Percentiles rank a stretch among this genome's conserved stretches.
Conservation (phyloP, 2,888 invertebrate genomes). For the Morpho helenor region DNA sequence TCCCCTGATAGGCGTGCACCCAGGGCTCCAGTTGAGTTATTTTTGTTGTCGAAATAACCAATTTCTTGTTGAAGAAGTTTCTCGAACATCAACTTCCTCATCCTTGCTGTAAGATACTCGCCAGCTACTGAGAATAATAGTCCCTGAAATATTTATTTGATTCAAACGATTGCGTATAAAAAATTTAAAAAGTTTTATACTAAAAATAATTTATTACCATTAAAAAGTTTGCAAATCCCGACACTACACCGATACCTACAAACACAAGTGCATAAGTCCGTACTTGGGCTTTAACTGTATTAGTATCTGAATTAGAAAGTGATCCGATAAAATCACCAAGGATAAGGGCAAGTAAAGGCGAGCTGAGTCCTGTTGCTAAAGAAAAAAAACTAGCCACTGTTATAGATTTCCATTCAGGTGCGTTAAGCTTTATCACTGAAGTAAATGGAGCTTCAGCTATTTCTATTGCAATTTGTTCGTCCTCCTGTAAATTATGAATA, state of each 20-base stretch:
- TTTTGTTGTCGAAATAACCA: slow-evolving; percentile 85
- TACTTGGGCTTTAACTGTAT: slow-evolving; percentile 77
- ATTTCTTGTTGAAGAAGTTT: slow-evolving; percentile 86
- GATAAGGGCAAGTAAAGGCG: slow-evolving; percentile 86
- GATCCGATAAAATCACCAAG: slow-evolving; percentile 85
- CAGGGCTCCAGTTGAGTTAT: slow-evolving; percentile 86
- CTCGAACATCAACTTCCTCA: slow-evolving; percentile 82
- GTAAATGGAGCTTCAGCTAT: slow-evolving; percentile 56
- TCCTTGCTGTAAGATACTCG: slow-evolving; percentile 86
- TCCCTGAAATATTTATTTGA: slow-evolving; percentile 1
- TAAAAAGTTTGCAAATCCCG: slow-evolving; percentile 82
- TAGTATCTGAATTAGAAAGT: slow-evolving; percentile 72
- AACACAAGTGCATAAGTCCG: slow-evolving; percentile 82
- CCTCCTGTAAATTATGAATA: slow-evolving; percentile 1
- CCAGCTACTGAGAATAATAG: slow-evolving; percentile 78
- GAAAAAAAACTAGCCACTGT: slow-evolving; percentile 80
- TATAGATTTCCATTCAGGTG: slow-evolving; percentile 84
- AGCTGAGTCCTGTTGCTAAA: slow-evolving; percentile 82
- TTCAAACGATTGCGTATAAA: neutral
- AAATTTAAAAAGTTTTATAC: neutral
- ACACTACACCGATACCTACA: slow-evolving; percentile 81
- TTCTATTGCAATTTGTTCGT: slow-evolving; percentile 20
- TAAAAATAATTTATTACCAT: slow-evolving; percentile 65
- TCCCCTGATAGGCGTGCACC: slow-evolving; percentile 87
- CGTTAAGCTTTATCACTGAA: slow-evolving; percentile 79